Base-by-base conservation (phyloP, 2,797 vertebrate genomes). In the Aldrovandia affinis region DNA sequence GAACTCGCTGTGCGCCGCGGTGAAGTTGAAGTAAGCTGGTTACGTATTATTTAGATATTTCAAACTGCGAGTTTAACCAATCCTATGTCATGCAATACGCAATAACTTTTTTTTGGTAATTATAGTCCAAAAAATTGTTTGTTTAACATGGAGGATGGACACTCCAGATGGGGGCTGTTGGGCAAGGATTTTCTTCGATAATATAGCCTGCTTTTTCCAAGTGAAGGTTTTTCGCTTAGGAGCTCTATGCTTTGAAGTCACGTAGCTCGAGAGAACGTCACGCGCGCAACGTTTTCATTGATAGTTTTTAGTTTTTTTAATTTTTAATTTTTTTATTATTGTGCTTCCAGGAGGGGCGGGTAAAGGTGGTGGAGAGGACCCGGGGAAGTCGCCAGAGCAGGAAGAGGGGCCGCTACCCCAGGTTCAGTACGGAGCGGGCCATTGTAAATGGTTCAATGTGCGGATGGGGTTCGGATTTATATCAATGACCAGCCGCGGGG, bases 391-490 rank as follows among this genome's bases (percentile, higher is more conserved):
- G 95, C 91, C 94, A 81, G 97, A 97, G 93, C 96, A 93, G 89
- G 96, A 96, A 90, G 96, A 95, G 81, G 94, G 97, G 92, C 94
- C 95, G 86, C 96, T 96, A 90, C 93, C 95, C 92, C 97, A 96
- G 93, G 87, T 97, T 95, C 95, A 96, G 94, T 95, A 95, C 85
- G 98, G 98, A 91, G 95, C 96, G 85, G 98, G 98, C 93, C 97
- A 97, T 95, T 99, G 98, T 94, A 99, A 99, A 89, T 99, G 98
- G 98, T 99, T 99, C 94, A 99, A 99, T 92, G 98, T 99, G 91
- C 97, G 98, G 83, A 99, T 99, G 98, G 98, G 98, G 86, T 99
- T 99, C 91, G 98, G 98, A 92, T 99, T 99, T 96, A 99, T 98
- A 94, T 98, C 98, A 92, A 99, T 99, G 98, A 96, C 96, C 91